phyloP scores from a whole-genome alignment of 1,140 invertebrate species.

The Cardiocondyla obscurior region DNA sequence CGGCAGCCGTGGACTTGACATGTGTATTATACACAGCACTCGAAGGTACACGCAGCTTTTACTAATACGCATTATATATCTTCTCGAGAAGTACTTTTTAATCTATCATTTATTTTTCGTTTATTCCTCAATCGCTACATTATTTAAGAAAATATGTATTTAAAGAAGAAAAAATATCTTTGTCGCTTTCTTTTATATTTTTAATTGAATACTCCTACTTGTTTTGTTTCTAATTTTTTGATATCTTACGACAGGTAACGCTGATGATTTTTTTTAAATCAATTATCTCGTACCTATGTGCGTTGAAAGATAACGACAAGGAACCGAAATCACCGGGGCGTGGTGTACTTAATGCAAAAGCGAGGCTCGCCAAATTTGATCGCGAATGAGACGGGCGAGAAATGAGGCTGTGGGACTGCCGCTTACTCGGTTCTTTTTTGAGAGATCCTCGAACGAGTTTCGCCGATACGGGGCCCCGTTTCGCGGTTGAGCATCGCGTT shows the following conservation, averaged over 20 bases:
- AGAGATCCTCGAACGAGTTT: neutral
- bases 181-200: too few species aligned
- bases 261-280: neutral
- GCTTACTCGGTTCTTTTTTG: neutral
- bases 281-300: neutral
- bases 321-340: neutral
- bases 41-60: neutral
- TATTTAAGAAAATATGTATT: too few species aligned
- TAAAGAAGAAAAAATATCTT: too few species aligned
- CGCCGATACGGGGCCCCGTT: neutral
- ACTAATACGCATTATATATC: neutral
- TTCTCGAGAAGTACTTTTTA: neutral
- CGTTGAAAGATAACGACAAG: neutral
- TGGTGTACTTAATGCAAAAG: neutral
- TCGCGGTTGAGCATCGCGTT: slow-evolving; percentile 61
- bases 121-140: too few species aligned
- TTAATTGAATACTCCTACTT: too few species aligned
- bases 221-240: too few species aligned
- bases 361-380: neutral
- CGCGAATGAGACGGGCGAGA: neutral
- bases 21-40: neutral
- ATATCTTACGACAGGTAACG: neutral
- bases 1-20: too few species aligned
- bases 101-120: too few species aligned
- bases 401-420: neutral